Evolutionary conservation across 2,113 vertebrate species (phyloP), one percentile per base, ranked within the genome.

Genomic region (Prolemur simus): DNA sequence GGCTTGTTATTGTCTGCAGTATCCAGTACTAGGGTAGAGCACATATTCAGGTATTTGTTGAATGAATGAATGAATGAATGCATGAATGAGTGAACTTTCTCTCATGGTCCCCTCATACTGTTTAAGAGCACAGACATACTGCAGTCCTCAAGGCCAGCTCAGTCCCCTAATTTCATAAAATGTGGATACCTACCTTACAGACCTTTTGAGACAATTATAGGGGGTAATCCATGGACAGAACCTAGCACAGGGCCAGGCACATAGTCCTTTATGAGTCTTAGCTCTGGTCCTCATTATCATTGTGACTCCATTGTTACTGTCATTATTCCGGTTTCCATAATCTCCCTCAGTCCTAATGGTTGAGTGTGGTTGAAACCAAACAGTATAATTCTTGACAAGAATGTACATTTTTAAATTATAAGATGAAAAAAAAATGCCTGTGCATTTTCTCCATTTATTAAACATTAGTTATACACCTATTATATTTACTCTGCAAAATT

Each of bases 391-490:
- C 66, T 77, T 81, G 39, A 42, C 11, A 92, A 66, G 58, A 78
- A 94, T 69, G 8, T 15, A 54, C 37, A 76, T 81, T 90, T 96
- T 91, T 8, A 42, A 96, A 93, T 60, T 82, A 25, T 49, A 71
- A 91, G n/a, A 34, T 29, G 17, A 63, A 90, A 96, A 49, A n/a
- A 77, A 32, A 69, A 77, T 88, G 17, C 32, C 49, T 88, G 11
- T 87, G 9, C 2, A 54, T 27, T 27, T 34, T 73, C 37, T 88
- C 21, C 3, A 2, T 54, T 60, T 64, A 56, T 7, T 0, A 49
- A 89, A 82, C 86, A 25, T 29, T 74, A 60, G 45, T 85, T 23
- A 13, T 56, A 18, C 87, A 37, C 32, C 3, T 27, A 76, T 34
- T 66, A 66, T 52, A 77, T 89, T 89, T 96, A 8, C 10, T 93